A percentile compares a stretch with the other conserved stretches of the same genome.
These are phyloP conservation scores for Cephonodes hylas DNA, from an alignment of 2,888 invertebrate genomes.

Conservation along the genomic window DNA sequence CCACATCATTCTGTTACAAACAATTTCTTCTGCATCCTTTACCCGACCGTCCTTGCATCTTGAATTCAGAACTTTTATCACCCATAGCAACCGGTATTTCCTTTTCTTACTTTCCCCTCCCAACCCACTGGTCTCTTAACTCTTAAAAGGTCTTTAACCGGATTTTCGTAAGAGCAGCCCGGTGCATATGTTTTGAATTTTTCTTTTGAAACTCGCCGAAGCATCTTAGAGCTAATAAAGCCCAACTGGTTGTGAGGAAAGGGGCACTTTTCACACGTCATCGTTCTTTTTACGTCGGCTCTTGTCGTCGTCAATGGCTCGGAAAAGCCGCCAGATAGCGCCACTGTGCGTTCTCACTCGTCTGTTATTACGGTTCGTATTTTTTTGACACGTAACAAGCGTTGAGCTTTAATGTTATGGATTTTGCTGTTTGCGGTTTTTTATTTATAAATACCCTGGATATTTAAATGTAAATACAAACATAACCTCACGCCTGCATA, in stretches of 20 bases:
- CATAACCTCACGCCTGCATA: too few relatives aligned
- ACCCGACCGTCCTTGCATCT: too few relatives aligned
- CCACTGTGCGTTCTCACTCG: conserved; percentile 30
- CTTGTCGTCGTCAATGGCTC: conserved; percentile 35
- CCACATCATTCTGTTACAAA: too few relatives aligned
- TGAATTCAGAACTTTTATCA: too few relatives aligned
- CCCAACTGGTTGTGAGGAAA: conserved; percentile 11
- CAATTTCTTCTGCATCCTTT: too few relatives aligned
- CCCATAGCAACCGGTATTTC: too few relatives aligned
- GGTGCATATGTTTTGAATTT: conserved; percentile 1
- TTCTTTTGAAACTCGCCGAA: background rate
- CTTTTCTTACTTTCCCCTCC: background rate
- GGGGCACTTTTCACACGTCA: conserved; percentile 45
- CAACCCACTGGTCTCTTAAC: background rate
- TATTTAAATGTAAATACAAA: background rate
- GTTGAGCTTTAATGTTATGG: conserved; percentile 5
- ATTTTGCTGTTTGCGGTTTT: background rate
- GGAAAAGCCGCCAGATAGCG: conserved; percentile 45
- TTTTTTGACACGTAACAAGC: conserved; percentile 8
- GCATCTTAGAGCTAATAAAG: conserved; percentile 1
- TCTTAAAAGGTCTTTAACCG: background rate
- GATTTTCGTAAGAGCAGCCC: background rate
- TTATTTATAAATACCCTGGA: background rate
- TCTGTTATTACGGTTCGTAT: conserved; percentile 15
- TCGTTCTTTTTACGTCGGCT: conserved; percentile 32